Conservation (phyloP, 1,140 invertebrate genomes). For the Mamestra configurata region DNA sequence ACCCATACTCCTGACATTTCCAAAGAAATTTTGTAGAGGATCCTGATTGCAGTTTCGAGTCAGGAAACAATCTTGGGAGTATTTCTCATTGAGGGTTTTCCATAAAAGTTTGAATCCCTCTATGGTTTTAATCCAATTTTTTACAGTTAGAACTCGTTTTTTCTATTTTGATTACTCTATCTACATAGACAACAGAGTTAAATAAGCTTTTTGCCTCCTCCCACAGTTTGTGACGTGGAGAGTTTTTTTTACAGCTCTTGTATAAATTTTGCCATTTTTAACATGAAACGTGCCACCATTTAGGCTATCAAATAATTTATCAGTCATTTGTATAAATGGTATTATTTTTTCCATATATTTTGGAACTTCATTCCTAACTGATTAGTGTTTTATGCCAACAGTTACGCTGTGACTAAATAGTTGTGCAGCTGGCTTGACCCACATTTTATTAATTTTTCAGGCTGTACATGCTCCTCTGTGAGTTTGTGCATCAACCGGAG, state of each 20-base stretch:
- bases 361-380: too few relatives aligned
- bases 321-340: constrained; percentile 1
- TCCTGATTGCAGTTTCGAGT: constrained; percentile 11
- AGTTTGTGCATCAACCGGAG: too few relatives aligned
- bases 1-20: constrained; percentile 15
- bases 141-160: constrained; percentile 15
- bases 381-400: too few relatives aligned
- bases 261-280: constrained; percentile 8
- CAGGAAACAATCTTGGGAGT: constrained; percentile 8
- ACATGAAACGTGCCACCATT: not conserved
- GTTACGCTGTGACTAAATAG: too few relatives aligned
- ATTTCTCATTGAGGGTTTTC: not conserved
- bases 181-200: not conserved
- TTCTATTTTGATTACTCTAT: constrained; percentile 13
- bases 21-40: constrained; percentile 9
- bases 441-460: constrained; percentile 7
- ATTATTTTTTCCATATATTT: constrained; percentile 2
- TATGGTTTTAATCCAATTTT: constrained; percentile 16
- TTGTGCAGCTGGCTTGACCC: constrained; percentile 10
- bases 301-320: constrained; percentile 7
- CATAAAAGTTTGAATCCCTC: constrained; percentile 9
- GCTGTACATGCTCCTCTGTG: not conserved
- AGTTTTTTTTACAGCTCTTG: too few relatives aligned
- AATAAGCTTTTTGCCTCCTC: not conserved
- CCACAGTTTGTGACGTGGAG: not conserved